Percentiles rank a stretch among this genome's conserved stretches.
These are phyloP conservation scores for Ochropleura plecta DNA, from an alignment of 2,888 invertebrate genomes.

Conservation along the genomic window DNA sequence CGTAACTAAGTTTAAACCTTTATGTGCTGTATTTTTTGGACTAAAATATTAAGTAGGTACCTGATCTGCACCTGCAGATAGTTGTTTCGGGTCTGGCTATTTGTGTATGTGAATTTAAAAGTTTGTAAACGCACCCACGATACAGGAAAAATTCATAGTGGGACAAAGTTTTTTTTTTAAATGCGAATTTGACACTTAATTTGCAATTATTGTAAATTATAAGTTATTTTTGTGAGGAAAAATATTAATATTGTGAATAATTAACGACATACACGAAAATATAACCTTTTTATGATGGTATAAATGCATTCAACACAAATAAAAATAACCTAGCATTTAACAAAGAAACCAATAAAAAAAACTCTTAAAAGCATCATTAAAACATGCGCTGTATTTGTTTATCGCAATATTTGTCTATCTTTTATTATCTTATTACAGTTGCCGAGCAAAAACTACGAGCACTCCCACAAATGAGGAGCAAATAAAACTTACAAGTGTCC, in stretches of 20 bases:
- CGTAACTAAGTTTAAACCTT: not conserved
- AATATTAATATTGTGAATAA: not conserved
- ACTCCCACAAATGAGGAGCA: slow-evolving; percentile 64
- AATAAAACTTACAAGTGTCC: slow-evolving; percentile 65
- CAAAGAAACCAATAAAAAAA: not conserved
- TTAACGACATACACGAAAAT: not conserved
- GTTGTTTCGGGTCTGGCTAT: too few relatives aligned
- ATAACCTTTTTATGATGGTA: too few relatives aligned
- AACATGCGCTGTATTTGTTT: slow-evolving; percentile 19
- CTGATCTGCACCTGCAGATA: not conserved
- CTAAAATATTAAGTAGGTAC: not conserved
- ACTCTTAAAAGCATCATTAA: slow-evolving; percentile 32
- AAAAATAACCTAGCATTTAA: not conserved
- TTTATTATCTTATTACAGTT: slow-evolving; percentile 18
- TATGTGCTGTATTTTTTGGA: not conserved
- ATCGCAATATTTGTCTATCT: slow-evolving; percentile 34
- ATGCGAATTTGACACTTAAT: not conserved
- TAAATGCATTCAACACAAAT: not conserved
- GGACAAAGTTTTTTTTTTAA: too few relatives aligned
- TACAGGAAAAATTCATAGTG: too few relatives aligned
- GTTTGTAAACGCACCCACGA: too few relatives aligned
- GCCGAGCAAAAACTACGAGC: slow-evolving; percentile 36
- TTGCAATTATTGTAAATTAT: not conserved
- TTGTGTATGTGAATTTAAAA: too few relatives aligned
- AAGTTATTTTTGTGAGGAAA: not conserved